Evolutionary conservation across 2,113 vertebrate genomes (phyloP).

Genomic region (Suricata suricatta): DNA sequence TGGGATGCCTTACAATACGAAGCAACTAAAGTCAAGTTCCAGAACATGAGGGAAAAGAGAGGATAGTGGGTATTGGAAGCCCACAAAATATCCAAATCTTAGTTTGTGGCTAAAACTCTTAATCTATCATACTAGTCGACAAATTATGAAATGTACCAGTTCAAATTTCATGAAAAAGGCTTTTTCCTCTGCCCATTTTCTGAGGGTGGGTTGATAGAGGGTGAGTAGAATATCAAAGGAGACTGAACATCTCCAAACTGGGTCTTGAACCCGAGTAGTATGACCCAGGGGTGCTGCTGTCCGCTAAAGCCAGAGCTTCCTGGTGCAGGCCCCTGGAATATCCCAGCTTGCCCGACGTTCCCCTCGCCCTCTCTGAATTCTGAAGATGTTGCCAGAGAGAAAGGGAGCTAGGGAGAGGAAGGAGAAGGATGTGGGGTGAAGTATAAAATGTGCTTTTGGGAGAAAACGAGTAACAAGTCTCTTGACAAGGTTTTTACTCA

Average conservation of each 20-base stretch:
- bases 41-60: background rate
- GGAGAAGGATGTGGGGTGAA: background rate
- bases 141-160: background rate
- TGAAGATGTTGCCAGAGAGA: background rate
- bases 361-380: background rate
- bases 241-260: background rate
- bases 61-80: background rate
- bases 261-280: background rate
- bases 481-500: background rate
- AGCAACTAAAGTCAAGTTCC: background rate
- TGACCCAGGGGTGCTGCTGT: background rate
- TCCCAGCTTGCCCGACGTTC: background rate
- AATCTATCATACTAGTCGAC: background rate
- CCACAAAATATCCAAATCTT: background rate
- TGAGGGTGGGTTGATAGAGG: background rate
- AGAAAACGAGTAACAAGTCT: background rate
- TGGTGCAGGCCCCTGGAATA: fast-evolving
- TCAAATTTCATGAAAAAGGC: background rate
- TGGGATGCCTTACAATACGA: background rate
- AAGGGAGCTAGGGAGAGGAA: background rate
- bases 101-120: background rate
- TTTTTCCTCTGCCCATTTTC: background rate
- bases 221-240: background rate
- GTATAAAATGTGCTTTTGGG: background rate
- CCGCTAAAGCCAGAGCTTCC: background rate